phyloP scores from a whole-genome alignment of 2,888 invertebrate species.

The Chorisops tibialis region DNA sequence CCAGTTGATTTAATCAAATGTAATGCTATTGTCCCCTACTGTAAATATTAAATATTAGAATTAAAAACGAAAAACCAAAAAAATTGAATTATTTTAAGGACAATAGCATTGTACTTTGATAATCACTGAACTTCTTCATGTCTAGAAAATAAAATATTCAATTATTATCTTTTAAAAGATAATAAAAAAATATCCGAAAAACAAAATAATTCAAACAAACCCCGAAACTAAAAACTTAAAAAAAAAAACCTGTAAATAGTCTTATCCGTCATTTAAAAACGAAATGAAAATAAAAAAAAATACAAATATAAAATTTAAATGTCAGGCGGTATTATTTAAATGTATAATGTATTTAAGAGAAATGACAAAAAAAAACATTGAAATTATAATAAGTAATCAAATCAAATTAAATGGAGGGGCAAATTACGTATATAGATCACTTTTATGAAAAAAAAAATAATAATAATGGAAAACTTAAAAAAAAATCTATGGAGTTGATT shows the following conservation, averaged over 20 bases:
- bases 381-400: conserved; percentile 4
- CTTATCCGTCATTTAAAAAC: conserved; percentile 11
- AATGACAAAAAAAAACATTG: conserved; percentile 6
- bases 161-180: too few relatives aligned
- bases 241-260: conserved; percentile 19
- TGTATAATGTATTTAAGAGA: neutral
- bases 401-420: conserved; percentile 13
- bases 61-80: too few relatives aligned
- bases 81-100: too few relatives aligned
- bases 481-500: neutral
- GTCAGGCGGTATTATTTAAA: conserved; percentile 23
- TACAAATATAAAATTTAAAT: conserved; percentile 12
- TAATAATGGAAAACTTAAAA: neutral
- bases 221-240: neutral
- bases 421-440: neutral
- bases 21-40: too few relatives aligned
- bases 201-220: too few relatives aligned
- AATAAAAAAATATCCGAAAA: too few relatives aligned
- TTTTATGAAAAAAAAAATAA: neutral
- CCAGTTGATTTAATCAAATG: too few relatives aligned
- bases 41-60: too few relatives aligned
- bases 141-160: too few relatives aligned
- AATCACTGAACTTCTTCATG: too few relatives aligned
- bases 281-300: conserved; percentile 3
- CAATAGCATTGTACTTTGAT: too few relatives aligned